Base-by-base conservation (phyloP, 2,113 vertebrate genomes). In the Seriola quinqueradiata region DNA sequence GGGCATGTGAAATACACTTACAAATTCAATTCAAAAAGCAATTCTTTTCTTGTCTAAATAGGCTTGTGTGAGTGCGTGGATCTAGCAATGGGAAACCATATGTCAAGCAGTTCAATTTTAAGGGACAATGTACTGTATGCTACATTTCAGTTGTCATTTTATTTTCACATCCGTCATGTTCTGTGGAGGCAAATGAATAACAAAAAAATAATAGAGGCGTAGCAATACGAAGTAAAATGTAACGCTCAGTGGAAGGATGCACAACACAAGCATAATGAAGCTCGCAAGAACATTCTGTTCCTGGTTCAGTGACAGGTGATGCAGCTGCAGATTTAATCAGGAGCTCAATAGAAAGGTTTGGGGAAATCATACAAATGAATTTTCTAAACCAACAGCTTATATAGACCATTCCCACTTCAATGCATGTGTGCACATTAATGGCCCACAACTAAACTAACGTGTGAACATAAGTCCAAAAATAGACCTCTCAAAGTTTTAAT, bases 11-110 rank as follows among this genome's bases (percentile, higher is more conserved):
- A 81, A 86, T 40, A 59, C 54, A 76, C 40, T 61, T 59, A 54
- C 23, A 76, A 60, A 81, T 75, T 75, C 55, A 76, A 79, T 84
- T 84, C 52, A 70, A 70, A 80, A 77, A 61, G 46, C 54, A 73
- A 77, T 84, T 83, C 3, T 64, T 84, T 69, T 75, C 66, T 76
- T 48, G 23, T 76, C 58, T 64, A 73, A 82, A 76, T 67, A 52
- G 61, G 70, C 55, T 44, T 42, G 44, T 66, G 44, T 66, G 55
- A 14, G 2, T 70, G 66, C 55, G n/a, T 60, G 25, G 17, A 36
- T 66, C 21, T 57, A 38, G 52, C 54, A 34, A 64, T 32, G 2
- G 46, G 46, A 79, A 88, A 59, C 63, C 21, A 59, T 74, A 67
- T 77, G 72, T 80, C 70, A 76, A 60, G 77, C 71, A 60, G 46